phyloP scores from a whole-genome alignment of 2,113 vertebrate genomes.

The Thunnus thynnus region DNA sequence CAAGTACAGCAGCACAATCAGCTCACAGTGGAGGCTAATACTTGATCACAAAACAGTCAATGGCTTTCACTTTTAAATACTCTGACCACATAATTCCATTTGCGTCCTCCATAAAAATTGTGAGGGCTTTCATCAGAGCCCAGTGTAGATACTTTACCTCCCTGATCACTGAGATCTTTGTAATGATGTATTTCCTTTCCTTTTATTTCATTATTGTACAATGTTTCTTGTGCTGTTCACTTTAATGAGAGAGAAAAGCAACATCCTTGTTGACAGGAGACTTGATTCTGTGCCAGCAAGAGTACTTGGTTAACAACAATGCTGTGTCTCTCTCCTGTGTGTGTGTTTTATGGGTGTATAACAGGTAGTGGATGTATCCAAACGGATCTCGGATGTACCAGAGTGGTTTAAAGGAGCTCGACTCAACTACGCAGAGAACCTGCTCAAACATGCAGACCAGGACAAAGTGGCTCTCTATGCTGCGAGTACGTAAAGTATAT shows the following conservation, averaged over 20 bases:
- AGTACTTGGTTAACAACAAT: neutral
- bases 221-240: neutral
- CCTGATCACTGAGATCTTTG: too few species aligned
- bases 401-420: conserved; percentile 96
- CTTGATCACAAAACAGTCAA: neutral
- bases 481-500: conserved; percentile 86
- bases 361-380: conserved; percentile 92
- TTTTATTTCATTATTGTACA: too few species aligned
- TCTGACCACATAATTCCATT: too few species aligned
- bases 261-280: neutral
- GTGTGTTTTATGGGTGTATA: conserved; percentile 15
- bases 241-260: neutral
- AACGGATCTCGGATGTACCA: conserved; percentile 90
- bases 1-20: neutral
- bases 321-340: conserved; percentile 6
- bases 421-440: conserved; percentile 96
- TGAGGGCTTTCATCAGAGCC: too few species aligned
- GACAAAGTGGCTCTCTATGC: conserved; percentile 95
- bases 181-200: too few species aligned
- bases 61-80: too few species aligned
- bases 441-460: conserved; percentile 91
- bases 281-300: neutral
- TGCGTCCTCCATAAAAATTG: too few species aligned
- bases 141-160: too few species aligned
- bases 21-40: neutral